These are phyloP conservation scores for Lissonota sp. DNA, from an alignment of 2,888 invertebrate species.

Conservation along the genomic window DNA sequence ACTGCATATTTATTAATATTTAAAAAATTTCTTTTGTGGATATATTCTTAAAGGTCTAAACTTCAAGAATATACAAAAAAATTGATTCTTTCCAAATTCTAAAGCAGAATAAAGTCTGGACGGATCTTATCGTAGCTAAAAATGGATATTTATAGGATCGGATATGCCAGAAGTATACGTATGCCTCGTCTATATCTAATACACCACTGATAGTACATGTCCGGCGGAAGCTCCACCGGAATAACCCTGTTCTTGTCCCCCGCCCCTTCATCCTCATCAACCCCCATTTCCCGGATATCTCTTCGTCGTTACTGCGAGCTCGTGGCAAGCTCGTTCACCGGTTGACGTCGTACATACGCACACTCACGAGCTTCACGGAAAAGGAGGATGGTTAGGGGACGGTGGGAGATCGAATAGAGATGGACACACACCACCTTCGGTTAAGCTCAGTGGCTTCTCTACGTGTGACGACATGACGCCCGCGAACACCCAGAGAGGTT, in stretches of 20 bases:
- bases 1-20: no score
- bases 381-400: constrained; percentile 22
- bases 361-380: constrained; percentile 1
- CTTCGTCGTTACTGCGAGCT: constrained; percentile 62
- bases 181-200: not conserved
- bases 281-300: constrained; percentile 55
- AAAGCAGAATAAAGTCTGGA: no score
- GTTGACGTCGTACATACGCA: constrained; percentile 33
- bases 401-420: constrained; percentile 57
- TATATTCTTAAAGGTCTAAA: no score
- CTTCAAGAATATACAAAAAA: no score
- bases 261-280: not conserved
- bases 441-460: constrained; percentile 72
- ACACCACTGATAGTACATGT: constrained; percentile 22
- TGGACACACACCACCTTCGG: constrained; percentile 68
- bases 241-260: constrained; percentile 41
- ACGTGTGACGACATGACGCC: constrained; percentile 60
- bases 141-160: no score
- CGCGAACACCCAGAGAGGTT: constrained; percentile 75
- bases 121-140: no score
- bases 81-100: no score
- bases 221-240: constrained; percentile 39
- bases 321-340: constrained; percentile 61
- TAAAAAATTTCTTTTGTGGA: no score
- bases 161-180: not conserved